Percentiles rank a stretch among this genome's conserved stretches.
These are phyloP conservation scores for Melanerpes aurifrons DNA, from an alignment of 2,113 vertebrate species.

Conservation along the genomic window DNA sequence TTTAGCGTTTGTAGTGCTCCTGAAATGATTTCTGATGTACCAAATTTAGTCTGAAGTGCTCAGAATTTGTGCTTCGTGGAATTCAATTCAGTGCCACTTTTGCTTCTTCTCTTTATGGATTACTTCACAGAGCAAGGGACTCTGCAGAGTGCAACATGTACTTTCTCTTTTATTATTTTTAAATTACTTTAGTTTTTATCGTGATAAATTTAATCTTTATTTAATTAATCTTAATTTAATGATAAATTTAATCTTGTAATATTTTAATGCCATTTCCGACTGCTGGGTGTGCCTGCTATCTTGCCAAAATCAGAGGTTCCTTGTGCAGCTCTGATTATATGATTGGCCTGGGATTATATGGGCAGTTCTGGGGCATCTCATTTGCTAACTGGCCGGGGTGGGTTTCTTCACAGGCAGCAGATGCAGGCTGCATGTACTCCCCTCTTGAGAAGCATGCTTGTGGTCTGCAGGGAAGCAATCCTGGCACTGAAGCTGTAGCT, in stretches of 20 bases:
- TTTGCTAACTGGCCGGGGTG: accelerated
- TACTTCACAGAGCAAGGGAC: accelerated
- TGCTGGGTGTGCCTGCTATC: not conserved
- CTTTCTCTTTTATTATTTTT: not conserved
- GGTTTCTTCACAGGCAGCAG: not conserved
- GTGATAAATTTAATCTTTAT: not conserved
- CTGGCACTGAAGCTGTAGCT: accelerated
- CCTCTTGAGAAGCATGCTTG: accelerated
- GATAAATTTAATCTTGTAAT: not conserved
- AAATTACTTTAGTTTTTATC: not conserved
- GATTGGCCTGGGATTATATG: not conserved
- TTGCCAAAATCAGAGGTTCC: not conserved
- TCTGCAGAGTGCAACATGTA: accelerated
- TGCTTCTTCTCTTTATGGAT: not conserved
- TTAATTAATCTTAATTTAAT: no score
- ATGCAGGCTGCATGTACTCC: accelerated
- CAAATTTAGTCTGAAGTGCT: not conserved
- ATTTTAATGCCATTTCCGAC: not conserved
- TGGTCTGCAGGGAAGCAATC: not conserved
- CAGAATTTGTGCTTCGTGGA: not conserved
- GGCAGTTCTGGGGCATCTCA: not conserved
- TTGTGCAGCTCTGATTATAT: not conserved
- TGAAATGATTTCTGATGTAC: not conserved
- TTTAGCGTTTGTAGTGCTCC: not conserved
- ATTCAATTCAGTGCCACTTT: not conserved